Percentiles rank a stretch among this genome's conserved stretches.
Evolutionary conservation across 2,888 invertebrate species (phyloP).

Genomic region (Lepidocyrtinus sp.): DNA sequence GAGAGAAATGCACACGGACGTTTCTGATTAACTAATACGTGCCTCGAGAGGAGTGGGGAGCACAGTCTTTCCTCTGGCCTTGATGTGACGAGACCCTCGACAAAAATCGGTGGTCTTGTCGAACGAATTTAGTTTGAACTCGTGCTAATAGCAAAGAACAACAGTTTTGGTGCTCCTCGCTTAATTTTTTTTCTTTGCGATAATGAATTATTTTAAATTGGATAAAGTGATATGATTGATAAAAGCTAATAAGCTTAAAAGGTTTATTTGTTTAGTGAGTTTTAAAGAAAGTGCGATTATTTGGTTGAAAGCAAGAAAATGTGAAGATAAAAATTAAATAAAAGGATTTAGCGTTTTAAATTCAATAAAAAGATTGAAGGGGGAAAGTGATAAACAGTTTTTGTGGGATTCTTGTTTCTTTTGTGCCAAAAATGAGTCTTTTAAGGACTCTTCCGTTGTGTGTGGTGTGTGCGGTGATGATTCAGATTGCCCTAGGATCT

Average conservation of each 20-base stretch:
- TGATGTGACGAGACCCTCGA: constrained; percentile 33
- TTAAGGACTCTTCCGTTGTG: constrained; percentile 31
- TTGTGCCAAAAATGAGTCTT: constrained; percentile 56
- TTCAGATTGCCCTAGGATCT: neutral
- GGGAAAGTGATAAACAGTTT: neutral
- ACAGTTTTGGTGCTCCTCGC: no score
- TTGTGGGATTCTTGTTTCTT: no score
- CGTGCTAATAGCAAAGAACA: no score
- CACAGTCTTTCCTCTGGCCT: constrained; percentile 46
- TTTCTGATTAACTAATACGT: constrained; percentile 54
- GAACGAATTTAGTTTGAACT: neutral
- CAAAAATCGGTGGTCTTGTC: constrained; percentile 1
- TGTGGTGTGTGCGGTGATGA: neutral
- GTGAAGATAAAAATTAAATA: neutral
- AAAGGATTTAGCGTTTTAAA: no score
- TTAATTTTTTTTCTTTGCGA: neutral
- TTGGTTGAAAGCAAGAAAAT: neutral
- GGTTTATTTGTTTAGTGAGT: neutral
- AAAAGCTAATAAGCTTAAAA: neutral
- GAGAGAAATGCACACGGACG: constrained; percentile 4
- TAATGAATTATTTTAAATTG: neutral
- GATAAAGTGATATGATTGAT: neutral
- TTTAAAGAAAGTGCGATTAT: neutral
- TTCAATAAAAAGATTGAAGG: neutral
- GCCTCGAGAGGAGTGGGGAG: constrained; percentile 43